Base-by-base conservation (phyloP, 2,797 vertebrate genomes). In the Anableps anableps region DNA sequence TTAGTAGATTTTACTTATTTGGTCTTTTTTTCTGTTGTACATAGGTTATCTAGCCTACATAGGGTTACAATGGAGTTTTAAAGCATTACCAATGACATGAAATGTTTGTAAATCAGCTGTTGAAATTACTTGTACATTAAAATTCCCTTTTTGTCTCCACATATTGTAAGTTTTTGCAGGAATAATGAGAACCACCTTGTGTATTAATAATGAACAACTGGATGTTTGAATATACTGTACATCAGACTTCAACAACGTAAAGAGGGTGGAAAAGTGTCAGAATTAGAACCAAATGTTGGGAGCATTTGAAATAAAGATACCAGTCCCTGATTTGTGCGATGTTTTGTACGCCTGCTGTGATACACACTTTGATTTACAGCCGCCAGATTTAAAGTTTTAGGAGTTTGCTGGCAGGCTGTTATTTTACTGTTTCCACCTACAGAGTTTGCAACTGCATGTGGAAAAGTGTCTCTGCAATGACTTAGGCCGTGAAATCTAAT, bases 231-330 rank as follows among this genome's bases (percentile, higher is more conserved):
- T 72, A 72, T 29, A 23, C 19, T 29, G 26, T 47, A 13, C 13
- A 29, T 71, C 19, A 21, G 3, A 4, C 36, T 10, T 68, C 64
- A n/a, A 11, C 23, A 43, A 43, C 19, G 38, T 7, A n/a, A 21
- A 79, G 17, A 72, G 51, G 48, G 43, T 41, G 55, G 34, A 58
- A 74, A 81, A 84, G 81, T 83, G 68, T 80, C 36, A 26, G 31
- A 91, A 83, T 55, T 74, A 79, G 86, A 87, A 74, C 78, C n/a
- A 48, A 85, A 72, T 72, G 75, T 78, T 87, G 75, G 83, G 81
- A 82, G 79, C 38, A 5, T 74, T 84, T 34, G 75, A 64, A 84
- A 77, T 84, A 64, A 86, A 74, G 87, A 88, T 83, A 45, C 72
- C n/a, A 48, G 7, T 47, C n/a, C 14, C 64, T 62, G 45, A 80